Base-by-base conservation (phyloP, 2,113 vertebrate species). In the Geococcyx californianus region DNA sequence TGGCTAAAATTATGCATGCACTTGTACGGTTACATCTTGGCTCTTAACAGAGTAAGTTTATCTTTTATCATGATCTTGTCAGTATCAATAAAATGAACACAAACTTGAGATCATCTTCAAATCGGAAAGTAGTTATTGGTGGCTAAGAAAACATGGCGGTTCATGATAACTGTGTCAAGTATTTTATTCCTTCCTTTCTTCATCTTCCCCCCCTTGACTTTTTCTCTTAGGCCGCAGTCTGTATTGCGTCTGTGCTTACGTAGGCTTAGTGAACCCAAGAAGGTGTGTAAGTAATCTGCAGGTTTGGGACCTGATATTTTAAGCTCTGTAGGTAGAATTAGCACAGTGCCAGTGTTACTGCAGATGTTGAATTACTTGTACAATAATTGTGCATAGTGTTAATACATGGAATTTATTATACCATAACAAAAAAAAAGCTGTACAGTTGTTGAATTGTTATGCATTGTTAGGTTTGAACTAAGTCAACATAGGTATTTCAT, bases 361-460 rank as follows among this genome's bases (percentile, higher is more conserved):
- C 19, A 69, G 19, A 62, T 82, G 31, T 33, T 79, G 33, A 79
- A 72, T 81, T 87, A 70, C 36, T 81, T 75, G 10, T 59, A 26
- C 7, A 84, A 2, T 20, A 58, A 66, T 62, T 80, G 56, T 77
- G 45, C 6, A 1, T 17, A 31, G 11, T 62, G 24, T 72, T 72
- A 64, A 52, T 88, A 76, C 5, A 16, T 59, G 24, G 21, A 49
- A n/a, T 79, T 21, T 58, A 23, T 70, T 82, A 33, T 56, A 28
- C 4, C 7, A 2, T 54, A 55, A 47, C 29, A 42, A 67, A 28
- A 51, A 70, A 42, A 51, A 70, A 42, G 13, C 15, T 74, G 11
- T 66, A 36, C 20, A 55, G 33, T 55, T 72, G 34, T n/a, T n/a
- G n/a, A 21, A 17, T 12, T 72, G 0, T 17, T 44, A n/a, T 0